A percentile compares a stretch with the other conserved stretches of the same genome.
Conservation (phyloP, 2,797 vertebrate species). For the Setipinna tenuifilis region DNA sequence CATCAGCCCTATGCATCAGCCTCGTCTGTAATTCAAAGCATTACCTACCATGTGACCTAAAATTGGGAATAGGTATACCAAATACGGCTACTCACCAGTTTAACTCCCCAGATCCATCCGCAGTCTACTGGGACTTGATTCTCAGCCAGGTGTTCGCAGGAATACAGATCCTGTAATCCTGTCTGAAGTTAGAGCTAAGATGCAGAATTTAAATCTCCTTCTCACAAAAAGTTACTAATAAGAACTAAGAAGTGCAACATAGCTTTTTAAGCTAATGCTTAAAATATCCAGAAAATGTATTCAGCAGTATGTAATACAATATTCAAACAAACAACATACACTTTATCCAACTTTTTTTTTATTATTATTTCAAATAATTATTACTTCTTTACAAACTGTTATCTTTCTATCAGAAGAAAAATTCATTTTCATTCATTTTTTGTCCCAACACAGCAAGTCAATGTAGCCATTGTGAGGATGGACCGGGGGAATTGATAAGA, state of each 20-base stretch:
- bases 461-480: not conserved
- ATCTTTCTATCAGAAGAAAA: conserved; percentile 13
- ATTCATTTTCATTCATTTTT: not conserved
- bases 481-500: not conserved
- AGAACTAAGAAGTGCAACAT: not conserved
- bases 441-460: conserved; percentile 14
- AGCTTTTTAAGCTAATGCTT: not conserved
- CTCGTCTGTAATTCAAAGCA: no score
- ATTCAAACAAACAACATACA: not conserved
- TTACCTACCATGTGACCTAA: not conserved
- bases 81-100: not conserved
- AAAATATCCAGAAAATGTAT: not conserved
- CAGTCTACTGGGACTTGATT: not conserved
- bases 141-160: not conserved
- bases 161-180: not conserved
- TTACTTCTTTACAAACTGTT: conserved; percentile 1
- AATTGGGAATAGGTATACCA: not conserved
- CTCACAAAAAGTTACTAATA: not conserved
- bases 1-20: not conserved
- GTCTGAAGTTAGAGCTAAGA: not conserved
- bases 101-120: not conserved
- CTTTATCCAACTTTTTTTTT: conserved; percentile 16
- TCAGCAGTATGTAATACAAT: not conserved
- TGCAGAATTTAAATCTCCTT: not conserved
- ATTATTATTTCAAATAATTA: conserved; percentile 21